Base-by-base conservation (phyloP, 2,113 vertebrate genomes). In the Dasyprocta punctata region DNA sequence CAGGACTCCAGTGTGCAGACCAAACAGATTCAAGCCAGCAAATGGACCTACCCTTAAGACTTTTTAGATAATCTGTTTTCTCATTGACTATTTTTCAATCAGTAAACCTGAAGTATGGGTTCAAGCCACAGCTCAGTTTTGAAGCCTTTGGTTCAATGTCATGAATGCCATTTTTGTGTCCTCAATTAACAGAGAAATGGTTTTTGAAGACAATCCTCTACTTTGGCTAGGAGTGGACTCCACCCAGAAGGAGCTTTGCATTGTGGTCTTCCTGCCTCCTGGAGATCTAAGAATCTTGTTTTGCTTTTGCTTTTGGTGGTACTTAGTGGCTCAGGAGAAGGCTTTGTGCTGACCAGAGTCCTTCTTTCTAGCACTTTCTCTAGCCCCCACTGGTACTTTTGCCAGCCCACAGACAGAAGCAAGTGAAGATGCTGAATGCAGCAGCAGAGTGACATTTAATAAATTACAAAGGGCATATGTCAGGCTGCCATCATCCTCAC, bases 381-480 rank as follows among this genome's bases (percentile, higher is more conserved):
- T 22, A 33, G 20, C 49, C 38, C 73, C 52, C 9, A 6, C 10
- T 24, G 36, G 1, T 2, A 16, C 0, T 10, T 38, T 58, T 30
- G 33, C n/a, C 56, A 58, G 22, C 44, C 56, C 49, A 73, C 61
- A 36, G 1, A 24, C 0, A 0, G 73, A 65, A 91, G 58, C 44
- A 36, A 10, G 54, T n/a, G 24, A 36, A 38, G 26, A 36, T 30
- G 58, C 2, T 14, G 41, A 38, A 26, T 5, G n/a, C 7, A 7
- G 38, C 41, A 49, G 47, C 58, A 8, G 24, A 26, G 28, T 24
- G 58, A 28, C 8, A 17, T 33, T 38, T 88, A 5, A 41, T n/a
- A 22, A 4, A 9, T 36, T 3, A 41, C 22, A 8, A 30, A 87
- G 33, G 63, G 1, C 8, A 0, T 0, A 4, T 2, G 2, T n/a